phyloP scores from a whole-genome alignment of 2,888 invertebrate species.

The Callimorpha dominula region DNA sequence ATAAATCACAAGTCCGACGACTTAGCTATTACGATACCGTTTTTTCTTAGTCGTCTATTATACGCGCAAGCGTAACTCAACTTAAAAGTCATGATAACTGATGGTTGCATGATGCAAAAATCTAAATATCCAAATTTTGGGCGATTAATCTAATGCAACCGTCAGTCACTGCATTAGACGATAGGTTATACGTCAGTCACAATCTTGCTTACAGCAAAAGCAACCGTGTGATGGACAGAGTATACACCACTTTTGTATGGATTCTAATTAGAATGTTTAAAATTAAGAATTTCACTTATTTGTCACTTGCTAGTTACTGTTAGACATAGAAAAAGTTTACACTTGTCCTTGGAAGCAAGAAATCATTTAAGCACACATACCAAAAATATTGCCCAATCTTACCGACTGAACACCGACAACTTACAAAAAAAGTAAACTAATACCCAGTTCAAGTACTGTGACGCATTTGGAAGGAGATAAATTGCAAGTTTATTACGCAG shows the following conservation, averaged over 20 bases:
- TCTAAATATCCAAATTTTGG: no score
- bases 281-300: background rate
- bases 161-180: no score
- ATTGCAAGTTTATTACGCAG: constrained; percentile 27
- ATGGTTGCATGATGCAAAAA: no score
- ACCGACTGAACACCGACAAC: background rate
- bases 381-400: background rate
- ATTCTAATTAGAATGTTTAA: background rate
- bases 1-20: no score
- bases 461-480: constrained; percentile 35
- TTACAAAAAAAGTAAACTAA: background rate
- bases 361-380: background rate
- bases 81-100: no score
- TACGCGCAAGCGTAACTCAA: no score
- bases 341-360: background rate
- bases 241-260: background rate
- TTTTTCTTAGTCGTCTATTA: no score
- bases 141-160: no score
- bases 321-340: background rate
- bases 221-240: no score
- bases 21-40: no score
- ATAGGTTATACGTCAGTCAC: no score
- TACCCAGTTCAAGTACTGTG: constrained; percentile 19
- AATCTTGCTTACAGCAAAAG: no score
- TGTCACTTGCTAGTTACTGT: background rate